Evolutionary conservation across 2,888 invertebrate genomes (phyloP).

Genomic region (Timema cristinae): DNA sequence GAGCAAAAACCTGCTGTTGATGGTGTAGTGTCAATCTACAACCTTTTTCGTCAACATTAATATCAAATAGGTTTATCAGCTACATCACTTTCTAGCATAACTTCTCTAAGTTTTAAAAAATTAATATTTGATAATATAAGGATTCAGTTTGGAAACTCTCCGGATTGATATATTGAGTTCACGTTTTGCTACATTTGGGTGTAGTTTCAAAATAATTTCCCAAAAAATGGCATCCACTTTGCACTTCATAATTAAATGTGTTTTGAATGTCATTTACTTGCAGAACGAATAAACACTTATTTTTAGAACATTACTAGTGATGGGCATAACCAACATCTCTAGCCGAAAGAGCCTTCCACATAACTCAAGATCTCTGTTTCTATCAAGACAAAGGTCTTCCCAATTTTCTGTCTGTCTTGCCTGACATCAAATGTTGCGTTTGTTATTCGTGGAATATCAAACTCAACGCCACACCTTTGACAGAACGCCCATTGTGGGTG

Average conservation of each 20-base stretch:
- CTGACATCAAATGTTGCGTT: neutral
- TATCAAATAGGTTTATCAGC: conserved; percentile 17
- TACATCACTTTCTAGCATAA: conserved; percentile 6
- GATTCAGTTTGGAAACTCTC: conserved; percentile 13
- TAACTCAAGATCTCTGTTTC: conserved; percentile 8
- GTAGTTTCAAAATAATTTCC: conserved; percentile 10
- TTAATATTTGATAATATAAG: conserved; percentile 2
- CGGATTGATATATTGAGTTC: conserved; percentile 10
- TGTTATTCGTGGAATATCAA: conserved; percentile 13
- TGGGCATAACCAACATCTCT: conserved; percentile 15
- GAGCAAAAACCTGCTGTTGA: conserved; percentile 13
- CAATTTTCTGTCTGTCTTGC: conserved; percentile 4
- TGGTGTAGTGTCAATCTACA: conserved; percentile 14
- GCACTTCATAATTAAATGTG: conserved; percentile 6
- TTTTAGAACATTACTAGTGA: conserved; percentile 10
- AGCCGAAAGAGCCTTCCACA: conserved; percentile 12
- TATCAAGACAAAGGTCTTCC: conserved; percentile 10
- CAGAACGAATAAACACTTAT: conserved; percentile 11
- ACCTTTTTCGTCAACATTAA: conserved; percentile 12
- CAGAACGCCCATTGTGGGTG: conserved; percentile 11
- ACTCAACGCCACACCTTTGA: conserved; percentile 14
- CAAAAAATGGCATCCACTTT: neutral
- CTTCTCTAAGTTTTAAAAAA: conserved; percentile 6
- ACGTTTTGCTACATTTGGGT: conserved; percentile 8
- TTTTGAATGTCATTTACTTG: neutral